These are phyloP conservation scores for Strongylocentrotus purpuratus DNA, from an alignment of 35 echinoderm and acorn worm species.

Conservation along the genomic window DNA sequence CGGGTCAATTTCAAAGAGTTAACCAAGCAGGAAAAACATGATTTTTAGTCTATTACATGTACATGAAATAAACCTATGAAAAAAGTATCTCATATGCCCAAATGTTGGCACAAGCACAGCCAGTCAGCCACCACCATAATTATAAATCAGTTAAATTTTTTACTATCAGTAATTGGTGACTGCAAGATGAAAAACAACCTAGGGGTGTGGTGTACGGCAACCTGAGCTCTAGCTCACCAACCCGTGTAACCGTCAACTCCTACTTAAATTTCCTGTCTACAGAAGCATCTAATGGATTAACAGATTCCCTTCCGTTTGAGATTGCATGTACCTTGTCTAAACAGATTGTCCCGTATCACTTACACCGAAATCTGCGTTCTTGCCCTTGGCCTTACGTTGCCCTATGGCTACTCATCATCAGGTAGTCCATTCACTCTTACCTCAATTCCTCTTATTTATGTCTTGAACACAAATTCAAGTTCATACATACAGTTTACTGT, in stretches of 20 bases:
- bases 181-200: not conserved
- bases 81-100: not conserved
- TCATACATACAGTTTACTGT: not conserved
- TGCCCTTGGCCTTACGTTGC: not conserved
- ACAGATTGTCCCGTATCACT: not conserved
- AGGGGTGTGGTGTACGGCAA: not conserved
- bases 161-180: not conserved
- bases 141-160: not conserved
- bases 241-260: not conserved
- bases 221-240: not conserved
- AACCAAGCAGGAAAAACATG: no score
- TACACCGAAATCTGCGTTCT: not conserved
- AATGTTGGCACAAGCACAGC: not conserved
- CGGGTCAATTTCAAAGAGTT: no score
- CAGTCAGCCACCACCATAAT: not conserved
- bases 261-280: conserved; percentile 18
- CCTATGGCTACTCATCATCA: not conserved
- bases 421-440: not conserved
- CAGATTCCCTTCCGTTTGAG: not conserved
- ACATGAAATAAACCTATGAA: no score
- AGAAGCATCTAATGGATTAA: conserved; percentile 5
- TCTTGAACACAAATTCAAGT: not conserved
- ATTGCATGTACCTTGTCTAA: conserved; percentile 17
- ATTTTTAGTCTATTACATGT: no score
- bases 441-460: not conserved